Evolutionary conservation across 2,888 invertebrate species (phyloP).

Genomic region (Emmelina monodactyla): DNA sequence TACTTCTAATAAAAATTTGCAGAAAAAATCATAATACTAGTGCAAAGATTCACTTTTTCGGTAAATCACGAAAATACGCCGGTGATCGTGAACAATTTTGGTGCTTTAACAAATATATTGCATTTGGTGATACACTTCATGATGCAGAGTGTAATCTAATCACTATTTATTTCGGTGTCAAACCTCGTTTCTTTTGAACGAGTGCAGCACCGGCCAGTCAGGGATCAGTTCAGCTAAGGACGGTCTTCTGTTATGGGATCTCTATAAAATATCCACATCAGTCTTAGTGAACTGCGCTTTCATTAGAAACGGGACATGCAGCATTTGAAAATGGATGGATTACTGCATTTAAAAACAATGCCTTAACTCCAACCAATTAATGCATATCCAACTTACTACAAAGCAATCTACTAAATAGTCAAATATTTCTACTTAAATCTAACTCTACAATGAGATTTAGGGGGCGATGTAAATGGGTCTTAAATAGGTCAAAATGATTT

Average conservation of each 20-base stretch:
- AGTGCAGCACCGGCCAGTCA: constrained; percentile 93
- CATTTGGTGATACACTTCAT: constrained; percentile 48
- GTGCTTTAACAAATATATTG: constrained; percentile 46
- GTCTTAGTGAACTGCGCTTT: constrained; percentile 1
- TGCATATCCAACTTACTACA: constrained; percentile 6
- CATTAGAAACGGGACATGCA: background rate
- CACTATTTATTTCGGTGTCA: constrained; percentile 53
- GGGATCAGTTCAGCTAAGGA: constrained; percentile 95
- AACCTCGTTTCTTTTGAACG: constrained; percentile 87
- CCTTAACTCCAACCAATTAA: background rate
- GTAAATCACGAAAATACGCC: constrained; percentile 28
- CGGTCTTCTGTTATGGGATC: constrained; percentile 74
- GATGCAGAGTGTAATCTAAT: constrained; percentile 53
- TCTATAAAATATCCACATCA: constrained; percentile 55
- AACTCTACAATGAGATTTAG: no score
- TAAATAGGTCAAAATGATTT: no score
- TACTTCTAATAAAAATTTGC: no score
- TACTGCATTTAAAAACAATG: background rate
- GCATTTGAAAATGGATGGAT: background rate
- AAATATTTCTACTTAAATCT: no score
- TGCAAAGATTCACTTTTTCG: constrained; percentile 20
- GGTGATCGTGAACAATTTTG: constrained; percentile 28
- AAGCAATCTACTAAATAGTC: constrained; percentile 12
- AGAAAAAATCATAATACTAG: no score
- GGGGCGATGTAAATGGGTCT: no score